A percentile compares a stretch with the other conserved stretches of the same genome.
Conservation (phyloP, 2,888 invertebrate genomes). For the Ditula angustiorana region DNA sequence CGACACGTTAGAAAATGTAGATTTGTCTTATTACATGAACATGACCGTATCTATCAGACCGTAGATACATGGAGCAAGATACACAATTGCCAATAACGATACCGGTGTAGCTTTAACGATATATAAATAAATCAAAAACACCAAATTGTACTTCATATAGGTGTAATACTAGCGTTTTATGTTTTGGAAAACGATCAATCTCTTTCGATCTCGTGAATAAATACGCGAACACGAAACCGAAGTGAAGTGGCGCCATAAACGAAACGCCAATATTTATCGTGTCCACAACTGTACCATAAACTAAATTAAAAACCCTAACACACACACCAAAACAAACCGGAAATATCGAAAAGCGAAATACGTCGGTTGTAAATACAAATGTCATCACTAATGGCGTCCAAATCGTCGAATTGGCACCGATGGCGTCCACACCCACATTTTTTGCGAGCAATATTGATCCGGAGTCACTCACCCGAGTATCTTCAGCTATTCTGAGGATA, state of each 20-base stretch:
- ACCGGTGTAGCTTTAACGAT: too few relatives aligned
- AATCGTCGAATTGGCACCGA: conserved; percentile 27
- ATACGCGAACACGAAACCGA: not conserved
- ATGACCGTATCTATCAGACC: too few relatives aligned
- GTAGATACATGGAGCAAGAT: too few relatives aligned
- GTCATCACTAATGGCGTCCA: conserved; percentile 15
- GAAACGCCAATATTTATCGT: not conserved
- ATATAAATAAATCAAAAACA: too few relatives aligned
- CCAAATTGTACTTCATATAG: too few relatives aligned
- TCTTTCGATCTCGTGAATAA: too few relatives aligned
- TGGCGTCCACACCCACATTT: conserved; percentile 38
- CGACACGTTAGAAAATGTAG: too few relatives aligned
- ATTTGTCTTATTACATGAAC: too few relatives aligned
- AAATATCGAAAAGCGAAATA: not conserved
- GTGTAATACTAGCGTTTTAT: too few relatives aligned
- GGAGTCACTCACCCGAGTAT: conserved; percentile 38
- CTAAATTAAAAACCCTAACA: not conserved
- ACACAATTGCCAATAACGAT: too few relatives aligned
- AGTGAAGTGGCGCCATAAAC: not conserved
- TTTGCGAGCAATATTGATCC: conserved; percentile 36
- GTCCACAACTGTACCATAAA: not conserved
- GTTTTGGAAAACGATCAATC: too few relatives aligned
- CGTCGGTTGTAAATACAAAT: conserved; percentile 25
- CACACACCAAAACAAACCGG: not conserved
- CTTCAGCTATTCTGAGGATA: conserved; percentile 11